Evolutionary conservation across 2,797 vertebrate genomes (phyloP).

Genomic region (Sarcophilus harrisii): DNA sequence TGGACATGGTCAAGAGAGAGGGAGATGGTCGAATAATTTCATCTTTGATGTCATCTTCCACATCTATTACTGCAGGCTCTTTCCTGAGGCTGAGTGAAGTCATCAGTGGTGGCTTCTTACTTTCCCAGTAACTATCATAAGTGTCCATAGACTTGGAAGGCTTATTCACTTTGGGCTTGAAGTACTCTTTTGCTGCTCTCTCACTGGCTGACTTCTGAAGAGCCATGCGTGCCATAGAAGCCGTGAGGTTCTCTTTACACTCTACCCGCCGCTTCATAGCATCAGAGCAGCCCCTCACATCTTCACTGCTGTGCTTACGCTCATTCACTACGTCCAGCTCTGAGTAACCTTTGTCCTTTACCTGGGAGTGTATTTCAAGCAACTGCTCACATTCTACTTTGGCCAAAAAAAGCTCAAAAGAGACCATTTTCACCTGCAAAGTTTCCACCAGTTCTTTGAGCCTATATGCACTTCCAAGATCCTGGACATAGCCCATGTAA

Average conservation of each 20-base stretch:
- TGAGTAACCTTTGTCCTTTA: conserved; percentile 91
- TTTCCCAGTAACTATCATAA: conserved; percentile 95
- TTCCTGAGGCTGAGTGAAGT: conserved; percentile 94
- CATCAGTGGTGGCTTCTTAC: conserved; percentile 92
- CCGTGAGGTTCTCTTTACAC: conserved; percentile 89
- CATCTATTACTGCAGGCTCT: conserved; percentile 91
- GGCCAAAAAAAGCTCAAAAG: conserved; percentile 96
- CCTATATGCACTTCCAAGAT: conserved; percentile 86
- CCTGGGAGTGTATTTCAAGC: conserved; percentile 93
- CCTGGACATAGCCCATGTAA: conserved; percentile 94
- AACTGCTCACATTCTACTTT: conserved; percentile 96
- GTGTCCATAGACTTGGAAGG: conserved; percentile 96
- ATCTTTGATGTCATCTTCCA: conserved; percentile 93
- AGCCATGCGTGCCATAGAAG: conserved; percentile 91
- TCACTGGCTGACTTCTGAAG: conserved; percentile 92
- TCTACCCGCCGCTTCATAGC: conserved; percentile 91
- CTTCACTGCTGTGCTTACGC: conserved; percentile 91
- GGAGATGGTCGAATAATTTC: conserved; percentile 94
- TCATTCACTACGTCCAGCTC: conserved; percentile 93
- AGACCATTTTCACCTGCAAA: conserved; percentile 88
- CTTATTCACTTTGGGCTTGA: conserved; percentile 93
- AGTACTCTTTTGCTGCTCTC: conserved; percentile 90
- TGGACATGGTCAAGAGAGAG: conserved; percentile 91
- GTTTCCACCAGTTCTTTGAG: conserved; percentile 86
- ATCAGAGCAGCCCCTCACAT: conserved; percentile 92